These are phyloP conservation scores for Siniperca obscura DNA, from an alignment of 2,797 vertebrate genomes.

Conservation along the genomic window DNA sequence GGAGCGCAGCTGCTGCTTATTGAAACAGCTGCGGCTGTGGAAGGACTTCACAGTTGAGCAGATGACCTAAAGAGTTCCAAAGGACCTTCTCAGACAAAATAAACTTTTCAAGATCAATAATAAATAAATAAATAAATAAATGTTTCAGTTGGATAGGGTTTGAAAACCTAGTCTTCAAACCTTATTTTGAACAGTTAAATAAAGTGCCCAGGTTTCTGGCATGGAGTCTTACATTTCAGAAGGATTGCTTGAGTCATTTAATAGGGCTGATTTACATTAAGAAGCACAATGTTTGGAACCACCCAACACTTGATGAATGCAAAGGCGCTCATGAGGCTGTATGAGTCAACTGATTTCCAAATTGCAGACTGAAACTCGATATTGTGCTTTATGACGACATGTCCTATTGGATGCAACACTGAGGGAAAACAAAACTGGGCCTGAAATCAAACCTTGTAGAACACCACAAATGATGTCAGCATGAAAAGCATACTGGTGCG, in stretches of 20 bases:
- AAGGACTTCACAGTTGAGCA: constrained; percentile 31
- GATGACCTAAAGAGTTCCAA: background rate
- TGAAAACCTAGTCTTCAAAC: background rate
- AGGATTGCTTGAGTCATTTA: constrained; percentile 9
- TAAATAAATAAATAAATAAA: background rate
- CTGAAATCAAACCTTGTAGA: constrained; percentile 3
- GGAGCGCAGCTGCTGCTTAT: constrained; percentile 47
- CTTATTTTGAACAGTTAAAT: background rate
- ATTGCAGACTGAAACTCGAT: constrained; percentile 11
- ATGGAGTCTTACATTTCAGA: constrained; percentile 8
- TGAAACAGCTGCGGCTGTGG: constrained; percentile 58
- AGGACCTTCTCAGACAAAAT: constrained; percentile 3
- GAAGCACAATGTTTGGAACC: background rate
- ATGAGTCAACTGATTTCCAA: constrained; percentile 8
- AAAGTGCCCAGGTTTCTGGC: background rate
- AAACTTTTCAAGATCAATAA: constrained; percentile 8
- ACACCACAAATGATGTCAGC: constrained; percentile 2
- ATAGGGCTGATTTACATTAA: background rate
- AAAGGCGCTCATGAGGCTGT: background rate
- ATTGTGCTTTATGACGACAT: background rate
- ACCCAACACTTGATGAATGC: background rate
- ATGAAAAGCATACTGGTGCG: background rate
- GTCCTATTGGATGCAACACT: background rate
- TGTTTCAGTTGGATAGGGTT: background rate
- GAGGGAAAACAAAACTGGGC: background rate